Evolutionary conservation across 2,113 vertebrate genomes (phyloP).

Genomic region (Acrocephalus arundinaceus): DNA sequence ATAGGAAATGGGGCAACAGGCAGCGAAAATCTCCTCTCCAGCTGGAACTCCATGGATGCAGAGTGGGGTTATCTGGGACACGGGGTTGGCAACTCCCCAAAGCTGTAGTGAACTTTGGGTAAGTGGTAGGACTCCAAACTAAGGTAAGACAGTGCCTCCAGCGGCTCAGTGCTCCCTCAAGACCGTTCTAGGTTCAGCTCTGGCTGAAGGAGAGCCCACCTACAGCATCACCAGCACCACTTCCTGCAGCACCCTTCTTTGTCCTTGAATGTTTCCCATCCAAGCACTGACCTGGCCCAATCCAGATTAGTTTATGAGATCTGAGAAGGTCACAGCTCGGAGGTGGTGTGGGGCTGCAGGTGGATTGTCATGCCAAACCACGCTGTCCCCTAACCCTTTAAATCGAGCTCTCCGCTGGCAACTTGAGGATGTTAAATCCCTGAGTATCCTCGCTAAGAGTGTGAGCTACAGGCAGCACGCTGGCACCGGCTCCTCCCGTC

Average conservation of each 20-base stretch:
- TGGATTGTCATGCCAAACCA: conserved; percentile 64
- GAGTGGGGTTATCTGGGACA: conserved; percentile 15
- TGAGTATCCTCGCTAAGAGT: conserved; percentile 58
- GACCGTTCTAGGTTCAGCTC: conserved; percentile 13
- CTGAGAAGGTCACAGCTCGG: conserved; percentile 58
- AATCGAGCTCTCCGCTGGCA: conserved; percentile 59
- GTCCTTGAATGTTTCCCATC: conserved; percentile 58
- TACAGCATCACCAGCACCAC: conserved; percentile 64
- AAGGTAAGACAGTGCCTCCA: conserved; percentile 15
- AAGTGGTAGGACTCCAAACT: conserved; percentile 12
- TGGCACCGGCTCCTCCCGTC: conserved; percentile 63
- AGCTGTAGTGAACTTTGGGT: neutral
- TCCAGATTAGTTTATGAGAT: conserved; percentile 61
- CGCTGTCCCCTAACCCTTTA: conserved; percentile 56
- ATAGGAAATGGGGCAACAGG: conserved; percentile 38
- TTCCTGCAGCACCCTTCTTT: conserved; percentile 58
- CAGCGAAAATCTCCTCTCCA: conserved; percentile 46
- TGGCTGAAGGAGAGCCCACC: conserved; percentile 59
- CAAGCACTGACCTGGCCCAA: conserved; percentile 66
- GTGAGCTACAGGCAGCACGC: conserved; percentile 62
- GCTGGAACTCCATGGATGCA: conserved; percentile 33
- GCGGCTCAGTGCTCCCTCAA: conserved; percentile 26
- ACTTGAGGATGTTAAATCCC: conserved; percentile 63
- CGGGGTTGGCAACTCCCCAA: conserved; percentile 12
- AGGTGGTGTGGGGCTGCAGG: conserved; percentile 59